Percentiles rank a stretch among this genome's conserved stretches.
These are phyloP conservation scores for Sebastes nivosus DNA, from an alignment of 2,797 vertebrate genomes.

Conservation along the genomic window DNA sequence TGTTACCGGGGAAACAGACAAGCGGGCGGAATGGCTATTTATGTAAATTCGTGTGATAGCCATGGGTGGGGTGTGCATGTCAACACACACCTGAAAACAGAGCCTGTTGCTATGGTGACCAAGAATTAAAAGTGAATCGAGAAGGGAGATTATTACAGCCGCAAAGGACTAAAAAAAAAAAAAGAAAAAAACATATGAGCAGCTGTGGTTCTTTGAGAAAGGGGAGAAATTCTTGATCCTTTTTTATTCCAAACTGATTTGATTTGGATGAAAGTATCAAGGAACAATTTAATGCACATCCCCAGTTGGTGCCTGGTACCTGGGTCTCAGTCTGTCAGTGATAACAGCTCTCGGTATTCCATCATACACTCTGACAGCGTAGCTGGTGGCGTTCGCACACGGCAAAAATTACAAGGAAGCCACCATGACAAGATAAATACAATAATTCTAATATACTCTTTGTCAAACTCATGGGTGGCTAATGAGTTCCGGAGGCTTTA, in stretches of 20 bases:
- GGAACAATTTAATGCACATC: slow-evolving; percentile 23
- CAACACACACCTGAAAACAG: slow-evolving; percentile 62
- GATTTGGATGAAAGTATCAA: slow-evolving; percentile 30
- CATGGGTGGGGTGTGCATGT: slow-evolving; percentile 53
- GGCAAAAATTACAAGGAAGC: slow-evolving; percentile 41
- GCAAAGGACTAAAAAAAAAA: background rate
- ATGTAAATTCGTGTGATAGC: slow-evolving; percentile 60
- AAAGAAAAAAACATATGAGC: background rate
- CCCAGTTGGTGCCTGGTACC: slow-evolving; percentile 12
- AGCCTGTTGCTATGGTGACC: slow-evolving; percentile 68
- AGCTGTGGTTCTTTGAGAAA: slow-evolving; percentile 29
- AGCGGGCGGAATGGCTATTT: slow-evolving; percentile 63
- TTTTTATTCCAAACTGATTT: slow-evolving; percentile 16
- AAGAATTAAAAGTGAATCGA: slow-evolving; percentile 43
- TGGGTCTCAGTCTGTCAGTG: slow-evolving; percentile 28
- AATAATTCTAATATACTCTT: slow-evolving; percentile 45
- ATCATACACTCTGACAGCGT: slow-evolving; percentile 40
- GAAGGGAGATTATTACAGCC: slow-evolving; percentile 33
- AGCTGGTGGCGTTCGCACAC: slow-evolving; percentile 28
- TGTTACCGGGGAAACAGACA: slow-evolving; percentile 80
- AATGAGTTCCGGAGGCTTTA: slow-evolving; percentile 50
- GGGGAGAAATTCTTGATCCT: background rate
- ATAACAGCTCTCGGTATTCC: slow-evolving; percentile 26
- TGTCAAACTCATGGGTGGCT: slow-evolving; percentile 49
- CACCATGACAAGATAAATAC: slow-evolving; percentile 49